A percentile compares a stretch with the other conserved stretches of the same genome.
These are phyloP conservation scores for Bombus ignitus DNA, from an alignment of 1,140 invertebrate species.

Conservation along the genomic window DNA sequence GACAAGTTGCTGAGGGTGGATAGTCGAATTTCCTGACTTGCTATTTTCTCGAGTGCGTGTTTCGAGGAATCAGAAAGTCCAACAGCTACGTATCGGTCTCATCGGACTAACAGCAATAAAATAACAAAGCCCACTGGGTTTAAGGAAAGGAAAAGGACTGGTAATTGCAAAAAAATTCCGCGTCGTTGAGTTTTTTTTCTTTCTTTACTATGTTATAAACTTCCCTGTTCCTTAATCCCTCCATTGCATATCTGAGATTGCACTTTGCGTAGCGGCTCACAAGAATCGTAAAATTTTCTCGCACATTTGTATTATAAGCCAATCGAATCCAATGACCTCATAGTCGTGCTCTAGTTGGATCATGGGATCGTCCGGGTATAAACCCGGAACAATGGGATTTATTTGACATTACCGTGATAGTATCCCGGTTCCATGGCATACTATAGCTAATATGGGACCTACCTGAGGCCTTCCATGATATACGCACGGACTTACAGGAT, in stretches of 20 bases:
- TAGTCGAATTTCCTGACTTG: no score
- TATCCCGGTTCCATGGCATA: not conserved
- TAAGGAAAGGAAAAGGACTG: no score
- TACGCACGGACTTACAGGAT: not conserved
- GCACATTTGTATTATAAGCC: not conserved
- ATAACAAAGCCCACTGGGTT: no score
- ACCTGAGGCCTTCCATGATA: not conserved
- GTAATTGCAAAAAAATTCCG: no score
- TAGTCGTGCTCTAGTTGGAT: not conserved
- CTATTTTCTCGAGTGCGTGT: no score
- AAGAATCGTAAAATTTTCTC: not conserved
- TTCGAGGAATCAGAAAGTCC: no score
- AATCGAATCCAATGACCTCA: not conserved
- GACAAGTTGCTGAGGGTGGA: no score
- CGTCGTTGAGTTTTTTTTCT: no score
- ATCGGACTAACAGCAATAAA: no score
- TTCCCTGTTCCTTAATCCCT: no score
- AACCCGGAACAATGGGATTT: constrained; percentile 6
- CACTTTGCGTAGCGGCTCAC: not conserved
- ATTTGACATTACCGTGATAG: not conserved
- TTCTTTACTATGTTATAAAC: no score
- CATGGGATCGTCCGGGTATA: not conserved
- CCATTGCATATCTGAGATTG: not conserved
- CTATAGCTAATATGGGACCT: not conserved
- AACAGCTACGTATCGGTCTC: no score